These are phyloP conservation scores for Scarus forsteni DNA, from an alignment of 2,797 vertebrate species.

Conservation along the genomic window DNA sequence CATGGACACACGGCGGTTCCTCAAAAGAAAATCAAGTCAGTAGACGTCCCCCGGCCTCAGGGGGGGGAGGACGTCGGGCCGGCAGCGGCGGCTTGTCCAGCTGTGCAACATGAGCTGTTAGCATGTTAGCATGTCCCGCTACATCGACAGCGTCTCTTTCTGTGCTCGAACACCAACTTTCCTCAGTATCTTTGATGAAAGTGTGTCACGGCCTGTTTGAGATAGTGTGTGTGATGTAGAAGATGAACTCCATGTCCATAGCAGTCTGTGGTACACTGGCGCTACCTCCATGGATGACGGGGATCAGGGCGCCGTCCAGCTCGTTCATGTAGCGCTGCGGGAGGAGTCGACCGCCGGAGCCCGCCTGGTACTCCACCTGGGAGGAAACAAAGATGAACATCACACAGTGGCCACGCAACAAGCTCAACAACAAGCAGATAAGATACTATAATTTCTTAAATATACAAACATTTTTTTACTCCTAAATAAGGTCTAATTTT, in stretches of 20 bases:
- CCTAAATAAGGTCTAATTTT: too few species aligned
- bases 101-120: slow-evolving; percentile 1
- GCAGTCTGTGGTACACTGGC: slow-evolving; percentile 86
- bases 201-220: slow-evolving; percentile 39
- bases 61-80: background rate
- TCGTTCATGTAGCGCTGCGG: slow-evolving; percentile 95
- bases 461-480: too few species aligned
- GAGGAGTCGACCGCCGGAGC: slow-evolving; percentile 88
- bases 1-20: slow-evolving; percentile 18
- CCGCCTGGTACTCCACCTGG: slow-evolving; percentile 95
- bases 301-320: slow-evolving; percentile 91
- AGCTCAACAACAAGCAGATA: background rate
- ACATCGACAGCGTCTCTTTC: slow-evolving; percentile 2
- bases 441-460: too few species aligned
- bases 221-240: slow-evolving; percentile 90
- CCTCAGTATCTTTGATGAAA: background rate
- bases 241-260: slow-evolving; percentile 92
- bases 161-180: slow-evolving; percentile 7
- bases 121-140: background rate
- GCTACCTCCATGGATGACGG: slow-evolving; percentile 92
- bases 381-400: background rate
- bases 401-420: background rate
- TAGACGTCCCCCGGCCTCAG: slow-evolving; percentile 11
- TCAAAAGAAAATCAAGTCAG: background rate
- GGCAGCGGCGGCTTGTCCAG: background rate